Base-by-base conservation (phyloP, 2,113 vertebrate species). In the Limnothrissa miodon region DNA sequence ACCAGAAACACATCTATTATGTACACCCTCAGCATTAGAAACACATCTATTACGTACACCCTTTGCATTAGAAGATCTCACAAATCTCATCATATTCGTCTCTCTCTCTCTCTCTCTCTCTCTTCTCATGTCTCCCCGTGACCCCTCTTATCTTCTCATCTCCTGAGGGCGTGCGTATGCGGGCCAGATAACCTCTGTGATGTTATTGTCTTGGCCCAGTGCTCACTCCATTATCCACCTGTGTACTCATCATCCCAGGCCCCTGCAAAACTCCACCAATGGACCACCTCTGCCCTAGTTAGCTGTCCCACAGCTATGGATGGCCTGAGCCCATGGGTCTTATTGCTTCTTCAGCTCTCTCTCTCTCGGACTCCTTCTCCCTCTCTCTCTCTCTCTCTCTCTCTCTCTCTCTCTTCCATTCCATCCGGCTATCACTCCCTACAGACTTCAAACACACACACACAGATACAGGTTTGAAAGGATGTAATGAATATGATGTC, bases 81-180 rank as follows among this genome's bases (percentile, higher is more conserved):
- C n/a, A n/a, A 62, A 42, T 66, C 39, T 36, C 21, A 59, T 45
- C 17, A 66, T 89, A 82, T 82, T 79, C 82, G 80, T 88, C 83
- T 83, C 78, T 83, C 36, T 19, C 80, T 81, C 84, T 29, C 23
- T 44, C 62, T 46, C 78, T 70, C 80, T 79, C 53, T 59, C 53
- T 23, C 53, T 59, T 23, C 13, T 19, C 19, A 15, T 59, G 7
- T 59, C 53, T 59, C 53, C n/a, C 19, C 5, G 4, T 66, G n/a
- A 13, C 59, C 13, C 1, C 13, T 15, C 29, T 9, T 66, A 74
- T 66, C 85, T 5, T 56, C 51, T 23, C 51, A 23, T 23, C 1
- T 48, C 46, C 46, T 48, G 11, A 15, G 13, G 21, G 51, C 5
- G 21, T 19, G 7, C 19, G 19, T 56, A 2, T 23, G 21, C 7